Base-by-base conservation (phyloP, 2,797 vertebrate genomes). In the Urocyon cinereoargenteus region DNA sequence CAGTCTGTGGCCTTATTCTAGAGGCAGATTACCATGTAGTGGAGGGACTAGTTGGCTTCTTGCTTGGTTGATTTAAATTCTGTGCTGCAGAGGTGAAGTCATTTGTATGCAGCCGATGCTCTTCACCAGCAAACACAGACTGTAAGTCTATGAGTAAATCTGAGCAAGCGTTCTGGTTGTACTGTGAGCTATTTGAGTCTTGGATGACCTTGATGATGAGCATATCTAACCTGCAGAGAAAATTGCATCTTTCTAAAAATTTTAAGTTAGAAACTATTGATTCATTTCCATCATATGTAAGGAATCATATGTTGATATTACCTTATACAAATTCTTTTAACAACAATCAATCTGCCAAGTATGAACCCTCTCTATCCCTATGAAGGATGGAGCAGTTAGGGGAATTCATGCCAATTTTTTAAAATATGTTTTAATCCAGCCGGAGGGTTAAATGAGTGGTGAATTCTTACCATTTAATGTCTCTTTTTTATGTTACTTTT, bases 11-110 rank as follows among this genome's bases (percentile, higher is more conserved):
- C 86, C n/a, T 86, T 85, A 45, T 79, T 86, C 73, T 12, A 59
- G 55, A 92, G 81, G 86, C 62, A 55, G 91, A 94, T 90, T 93
- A 93, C 75, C 89, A 93, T 72, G 79, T 51, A 61, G 57, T 94
- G 64, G 79, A 84, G 83, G 84, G 90, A 82, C 84, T 61, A 36
- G 90, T 53, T 90, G 77, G 34, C 53, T 90, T 97, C 85, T 53
- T 82, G 64, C 83, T 96, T 8, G 18, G 55, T 94, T 98, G 55
- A 91, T 98, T 97, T 77, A 84, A 96, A 97, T 97, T 96, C 95
- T 34, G 66, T 93, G 82, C 94, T 90, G 92, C 95, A 91, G 95
- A 94, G 90, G 88, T 84, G 78, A 91, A 96, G 81, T 85, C 70
- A 97, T 97, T 93, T 91, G 86, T 97, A 97, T 96, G 92, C 96